Percentiles rank a stretch among this genome's conserved stretches.
Evolutionary conservation across 53 echinoderm and acorn worm genomes (phyloP).

Genomic region (Luidia sarsii): DNA sequence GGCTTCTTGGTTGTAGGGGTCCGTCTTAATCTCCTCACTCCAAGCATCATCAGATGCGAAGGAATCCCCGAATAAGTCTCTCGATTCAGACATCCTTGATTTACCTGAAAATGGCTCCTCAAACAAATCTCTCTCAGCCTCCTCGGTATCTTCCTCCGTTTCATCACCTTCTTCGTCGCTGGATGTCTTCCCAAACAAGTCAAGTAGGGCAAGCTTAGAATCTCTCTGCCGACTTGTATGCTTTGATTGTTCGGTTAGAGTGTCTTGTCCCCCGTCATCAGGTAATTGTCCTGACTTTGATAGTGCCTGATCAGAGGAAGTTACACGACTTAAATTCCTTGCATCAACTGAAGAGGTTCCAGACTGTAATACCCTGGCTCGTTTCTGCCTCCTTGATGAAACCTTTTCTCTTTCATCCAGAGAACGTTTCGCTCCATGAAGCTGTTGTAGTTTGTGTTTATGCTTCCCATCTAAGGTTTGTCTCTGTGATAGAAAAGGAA

Average conservation of each 20-base stretch:
- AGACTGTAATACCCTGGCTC: conserved; percentile 9
- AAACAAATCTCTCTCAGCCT: background rate
- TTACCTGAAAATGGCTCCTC: background rate
- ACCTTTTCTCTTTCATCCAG: background rate
- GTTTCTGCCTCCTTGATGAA: background rate
- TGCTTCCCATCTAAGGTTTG: background rate
- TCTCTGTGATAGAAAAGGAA: background rate
- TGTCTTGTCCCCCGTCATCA: background rate
- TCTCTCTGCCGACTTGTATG: background rate
- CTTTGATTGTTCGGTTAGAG: background rate
- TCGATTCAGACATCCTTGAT: background rate
- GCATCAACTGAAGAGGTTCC: background rate
- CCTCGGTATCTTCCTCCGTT: conserved; percentile 22
- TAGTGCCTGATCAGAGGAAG: background rate
- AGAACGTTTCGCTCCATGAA: background rate
- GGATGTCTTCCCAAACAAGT: conserved; percentile 24
- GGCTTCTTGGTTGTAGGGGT: background rate
- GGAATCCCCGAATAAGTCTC: background rate
- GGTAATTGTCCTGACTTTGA: background rate
- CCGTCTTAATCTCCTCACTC: background rate
- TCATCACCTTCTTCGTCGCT: conserved; percentile 4
- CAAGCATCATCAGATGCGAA: background rate
- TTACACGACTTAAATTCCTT: background rate
- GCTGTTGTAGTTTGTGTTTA: no score
- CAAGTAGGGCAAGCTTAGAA: background rate